Base-by-base conservation (phyloP, 2,797 vertebrate genomes). In the Oryzias sinensis region DNA sequence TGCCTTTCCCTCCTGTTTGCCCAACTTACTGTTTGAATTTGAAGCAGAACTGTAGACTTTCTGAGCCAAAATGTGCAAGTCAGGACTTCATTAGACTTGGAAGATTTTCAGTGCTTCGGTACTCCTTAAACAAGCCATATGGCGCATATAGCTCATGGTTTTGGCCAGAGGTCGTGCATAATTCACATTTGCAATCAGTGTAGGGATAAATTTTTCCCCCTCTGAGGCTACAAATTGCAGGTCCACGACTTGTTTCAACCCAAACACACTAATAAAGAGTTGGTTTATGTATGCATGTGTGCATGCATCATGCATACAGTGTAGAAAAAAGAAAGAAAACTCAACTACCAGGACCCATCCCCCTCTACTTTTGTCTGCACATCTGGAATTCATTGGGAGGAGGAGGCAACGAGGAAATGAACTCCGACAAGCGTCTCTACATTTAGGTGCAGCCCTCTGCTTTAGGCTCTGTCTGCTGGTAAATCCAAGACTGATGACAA, bases 321-420 rank as follows among this genome's bases (percentile, higher is more conserved):
- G 43, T 25, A 64, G 51, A 70, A 72, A 67, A 66, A 56, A 16
- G 52, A 59, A n/a, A 70, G 48, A 29, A 69, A 42, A 62, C 58
- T 42, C 53, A 52, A 56, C 72, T 50, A 59, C 60, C 65, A 44
- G 57, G 56, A 20, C 68, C 65, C 80, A 68, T 71, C 80, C 70
- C 63, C 77, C 70, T 64, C 52, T 74, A 84, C 86, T 90, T 84
- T 91, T 5, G 22, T 86, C 84, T 72, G 76, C 72, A 70, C 94
- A 95, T 95, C 93, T 96, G 94, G 93, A 94, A 92, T 83, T 92
- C 88, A 93, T 95, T 92, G 78, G 55, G 4, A 0, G 70, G 70
- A 59, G 14, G 80, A 81, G 85, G 76, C 67, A 75, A 73, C 44
- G 67, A 73, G 82, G 84, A 85, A 89, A 87, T 88, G 85, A 87